Evolutionary conservation across 2,888 invertebrate species (phyloP), one percentile per base, ranked within the genome.

Genomic region (Acrobasis suavella): DNA sequence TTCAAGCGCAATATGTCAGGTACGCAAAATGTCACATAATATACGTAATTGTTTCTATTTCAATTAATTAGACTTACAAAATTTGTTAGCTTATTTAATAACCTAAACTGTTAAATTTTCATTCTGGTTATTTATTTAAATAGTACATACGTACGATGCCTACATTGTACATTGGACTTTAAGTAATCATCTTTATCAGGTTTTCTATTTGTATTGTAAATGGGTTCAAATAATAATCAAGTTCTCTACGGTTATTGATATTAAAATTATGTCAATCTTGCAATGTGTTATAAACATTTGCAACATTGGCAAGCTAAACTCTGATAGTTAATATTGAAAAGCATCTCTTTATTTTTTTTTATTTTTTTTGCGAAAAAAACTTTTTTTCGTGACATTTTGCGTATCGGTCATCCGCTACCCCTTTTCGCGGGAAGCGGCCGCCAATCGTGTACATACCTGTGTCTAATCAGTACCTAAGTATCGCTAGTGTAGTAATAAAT

Each of bases 391-490:
- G 46, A 14, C 46, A 14, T 46, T 46, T 46, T 46, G 46, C 46
- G 46, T 14, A 46, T 46, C 46, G 46, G n/a, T 14, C 14, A 14
- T 12, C 1, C n/a, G 46, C 46, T 46, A 12, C 7, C 12, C 12
- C 5, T n/a, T 46, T 76, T 75, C 71, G 69, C 67, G 66, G 80
- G 80, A 82, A 75, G 77, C 75, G 73, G 80, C 78, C 70, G 74
- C 71, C 69, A 78, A 73, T 67, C 74, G 78, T 85, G 89, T 89
- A 89, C 86, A 91, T 83, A 86, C 77, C 78, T 83, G 83, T 85
- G 84, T 89, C 89, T 86, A 82, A 86, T 86, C 88, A 87, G 86
- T 90, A 89, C 87, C 83, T 86, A 83, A 72, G 75, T 85, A 77
- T 80, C 74, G 77, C 69, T 85, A 85, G 81, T 78, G 55, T 88